Evolutionary conservation across 1,140 invertebrate species (phyloP).

Genomic region (Drosophila albomicans): DNA sequence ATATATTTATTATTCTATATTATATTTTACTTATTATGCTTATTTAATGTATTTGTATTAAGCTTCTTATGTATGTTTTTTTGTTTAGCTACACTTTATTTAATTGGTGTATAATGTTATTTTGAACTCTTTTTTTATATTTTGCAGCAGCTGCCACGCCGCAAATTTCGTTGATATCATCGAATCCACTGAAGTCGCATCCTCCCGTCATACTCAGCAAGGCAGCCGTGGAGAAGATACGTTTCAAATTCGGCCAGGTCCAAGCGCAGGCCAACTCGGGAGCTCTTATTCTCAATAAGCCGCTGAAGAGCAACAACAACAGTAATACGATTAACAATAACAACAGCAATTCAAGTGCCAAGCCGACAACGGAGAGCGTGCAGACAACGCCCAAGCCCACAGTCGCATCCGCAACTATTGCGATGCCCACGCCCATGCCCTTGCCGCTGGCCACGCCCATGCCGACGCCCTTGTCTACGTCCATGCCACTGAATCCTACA

Average conservation of each 20-base stretch:
- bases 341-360: conserved; percentile 22
- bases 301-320: conserved; percentile 18
- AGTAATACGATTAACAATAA: conserved; percentile 21
- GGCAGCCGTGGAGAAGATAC: conserved; percentile 63
- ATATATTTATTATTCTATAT: too few relatives aligned
- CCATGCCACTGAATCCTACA: background rate
- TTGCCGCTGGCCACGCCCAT: conserved; percentile 4
- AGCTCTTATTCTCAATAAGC: conserved; percentile 51
- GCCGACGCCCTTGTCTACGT: background rate
- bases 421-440: conserved; percentile 11
- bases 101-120: conserved; percentile 13
- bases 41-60: background rate
- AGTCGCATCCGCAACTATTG: background rate
- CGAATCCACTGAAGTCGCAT: conserved; percentile 51
- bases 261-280: conserved; percentile 55
- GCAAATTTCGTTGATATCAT: conserved; percentile 56
- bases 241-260: conserved; percentile 61
- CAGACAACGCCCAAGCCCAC: background rate
- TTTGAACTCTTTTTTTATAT: background rate
- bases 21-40: too few relatives aligned
- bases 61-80: background rate
- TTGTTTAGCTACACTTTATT: background rate
- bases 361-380: background rate
- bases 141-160: conserved; percentile 28
- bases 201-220: conserved; percentile 66